Percentiles rank a stretch among this genome's conserved stretches.
Conservation (phyloP, 2,113 vertebrate genomes). For the Alouatta palliata region DNA sequence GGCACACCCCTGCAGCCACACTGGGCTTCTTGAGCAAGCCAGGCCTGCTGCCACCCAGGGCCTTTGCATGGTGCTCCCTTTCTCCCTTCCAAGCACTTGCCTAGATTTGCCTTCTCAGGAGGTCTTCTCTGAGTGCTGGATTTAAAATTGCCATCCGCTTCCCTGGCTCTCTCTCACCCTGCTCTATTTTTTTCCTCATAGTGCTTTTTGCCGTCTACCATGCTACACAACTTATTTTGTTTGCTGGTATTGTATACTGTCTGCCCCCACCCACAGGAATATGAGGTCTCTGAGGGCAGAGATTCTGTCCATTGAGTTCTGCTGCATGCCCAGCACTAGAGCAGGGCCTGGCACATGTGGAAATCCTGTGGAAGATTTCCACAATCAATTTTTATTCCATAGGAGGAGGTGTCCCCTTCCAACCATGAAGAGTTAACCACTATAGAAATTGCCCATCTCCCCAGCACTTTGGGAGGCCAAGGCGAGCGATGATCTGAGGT, state of each 20-base stretch:
- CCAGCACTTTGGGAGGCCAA: too few relatives aligned
- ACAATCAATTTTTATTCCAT: not conserved
- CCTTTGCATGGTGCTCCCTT: not conserved
- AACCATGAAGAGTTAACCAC: not conserved
- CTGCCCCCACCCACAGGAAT: not conserved
- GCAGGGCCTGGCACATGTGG: not conserved
- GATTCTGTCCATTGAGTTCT: not conserved
- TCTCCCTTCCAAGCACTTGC: not conserved
- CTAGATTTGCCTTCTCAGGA: not conserved
- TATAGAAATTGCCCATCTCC: not conserved
- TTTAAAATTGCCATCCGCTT: not conserved
- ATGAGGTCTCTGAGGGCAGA: not conserved
- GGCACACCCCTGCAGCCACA: not conserved
- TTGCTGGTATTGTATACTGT: not conserved
- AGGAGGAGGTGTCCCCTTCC: not conserved
- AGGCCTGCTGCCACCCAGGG: not conserved
- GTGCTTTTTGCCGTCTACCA: not conserved
- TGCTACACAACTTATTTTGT: not conserved
- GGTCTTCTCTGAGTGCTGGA: not conserved
- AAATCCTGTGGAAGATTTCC: not conserved
- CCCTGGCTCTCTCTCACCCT: not conserved
- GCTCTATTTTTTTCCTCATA: not conserved
- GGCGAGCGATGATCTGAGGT: too few relatives aligned
- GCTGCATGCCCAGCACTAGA: not conserved
- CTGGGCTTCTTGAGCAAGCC: not conserved